Base-by-base conservation (phyloP, 2,797 vertebrate species). In the Bucorvus abyssinicus region DNA sequence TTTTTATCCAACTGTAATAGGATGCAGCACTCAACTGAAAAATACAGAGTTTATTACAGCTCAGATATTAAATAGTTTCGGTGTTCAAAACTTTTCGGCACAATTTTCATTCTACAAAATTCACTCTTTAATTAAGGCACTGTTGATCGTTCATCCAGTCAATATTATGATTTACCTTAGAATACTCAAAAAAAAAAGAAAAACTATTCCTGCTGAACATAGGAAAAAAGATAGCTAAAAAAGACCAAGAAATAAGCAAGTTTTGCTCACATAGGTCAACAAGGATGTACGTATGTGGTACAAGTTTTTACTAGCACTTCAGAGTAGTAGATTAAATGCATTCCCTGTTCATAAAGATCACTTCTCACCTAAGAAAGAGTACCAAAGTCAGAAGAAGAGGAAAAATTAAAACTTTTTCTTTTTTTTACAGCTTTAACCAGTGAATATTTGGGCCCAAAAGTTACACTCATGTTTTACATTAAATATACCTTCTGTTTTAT, bases 41-140 rank as follows among this genome's bases (percentile, higher is more conserved):
- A 94, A 77, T 49, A 44, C 0, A 6, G 26, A 69, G 50, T 96
- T 95, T 84, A 81, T 90, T 94, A 84, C 56, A 68, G 86, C 64
- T 93, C 84, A 94, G 60, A 84, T 75, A 95, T 74, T 64, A 83
- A 95, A 90, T 52, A 42, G 30, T 59, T 89, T 69, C 14, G 9
- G 29, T 60, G 29, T 82, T 92, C 64, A 92, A 89, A 53, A 94
- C 30, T 40, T 40, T 40, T 40, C 38, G 10, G 38, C 38, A 40
- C 38, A 40, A 40, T 10, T 40, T 40, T 40, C 38, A 40, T 40
- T 40, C 82, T 75, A 42, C 45, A 91, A 90, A 81, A 64, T 40
- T 75, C 5, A 79, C 87, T 92, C 71, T 95, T 96, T 97, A 97
- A 97, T 97, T 97, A 97, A 96, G 79, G 36, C 10, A 85, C 78